Evolutionary conservation across 1,140 invertebrate genomes (phyloP).

Genomic region (Steinernema feltiae): DNA sequence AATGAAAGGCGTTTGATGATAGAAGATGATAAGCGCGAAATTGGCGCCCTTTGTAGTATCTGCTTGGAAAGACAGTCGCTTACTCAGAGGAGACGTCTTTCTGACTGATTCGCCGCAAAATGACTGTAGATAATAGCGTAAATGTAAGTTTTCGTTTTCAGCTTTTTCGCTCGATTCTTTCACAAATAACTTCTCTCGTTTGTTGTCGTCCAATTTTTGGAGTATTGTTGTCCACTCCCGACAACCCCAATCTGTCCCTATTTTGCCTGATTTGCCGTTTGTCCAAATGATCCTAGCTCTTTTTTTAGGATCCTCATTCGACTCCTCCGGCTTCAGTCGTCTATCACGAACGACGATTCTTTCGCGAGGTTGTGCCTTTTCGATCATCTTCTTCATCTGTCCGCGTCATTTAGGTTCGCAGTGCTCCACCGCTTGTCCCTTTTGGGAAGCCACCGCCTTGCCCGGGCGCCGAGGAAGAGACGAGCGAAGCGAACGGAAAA

Average conservation of each 20-base stretch:
- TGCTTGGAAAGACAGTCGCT: neutral
- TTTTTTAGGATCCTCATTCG: neutral
- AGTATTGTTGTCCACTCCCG: neutral
- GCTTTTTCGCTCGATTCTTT: neutral
- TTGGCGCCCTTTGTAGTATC: slow-evolving; percentile 6
- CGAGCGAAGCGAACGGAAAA: neutral
- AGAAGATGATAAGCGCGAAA: slow-evolving; percentile 10
- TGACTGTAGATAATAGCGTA: neutral
- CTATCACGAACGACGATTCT: neutral
- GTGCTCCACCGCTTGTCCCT: neutral
- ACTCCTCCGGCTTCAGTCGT: neutral
- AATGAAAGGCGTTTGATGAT: slow-evolving; percentile 7
- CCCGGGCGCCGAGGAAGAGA: neutral
- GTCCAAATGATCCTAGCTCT: neutral
- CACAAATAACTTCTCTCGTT: too few relatives aligned
- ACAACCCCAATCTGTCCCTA: neutral
- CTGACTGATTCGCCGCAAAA: neutral
- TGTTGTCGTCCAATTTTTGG: neutral
- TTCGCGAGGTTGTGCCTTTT: neutral
- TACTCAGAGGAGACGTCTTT: neutral
- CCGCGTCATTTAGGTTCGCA: neutral
- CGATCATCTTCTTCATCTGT: neutral
- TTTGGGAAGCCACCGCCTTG: neutral
- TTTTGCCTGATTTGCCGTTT: too few relatives aligned
- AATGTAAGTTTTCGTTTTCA: neutral